Percentiles rank a stretch among this genome's conserved stretches.
phyloP scores from a whole-genome alignment of 2,113 vertebrate genomes.

The Opisthocomus hoazin region DNA sequence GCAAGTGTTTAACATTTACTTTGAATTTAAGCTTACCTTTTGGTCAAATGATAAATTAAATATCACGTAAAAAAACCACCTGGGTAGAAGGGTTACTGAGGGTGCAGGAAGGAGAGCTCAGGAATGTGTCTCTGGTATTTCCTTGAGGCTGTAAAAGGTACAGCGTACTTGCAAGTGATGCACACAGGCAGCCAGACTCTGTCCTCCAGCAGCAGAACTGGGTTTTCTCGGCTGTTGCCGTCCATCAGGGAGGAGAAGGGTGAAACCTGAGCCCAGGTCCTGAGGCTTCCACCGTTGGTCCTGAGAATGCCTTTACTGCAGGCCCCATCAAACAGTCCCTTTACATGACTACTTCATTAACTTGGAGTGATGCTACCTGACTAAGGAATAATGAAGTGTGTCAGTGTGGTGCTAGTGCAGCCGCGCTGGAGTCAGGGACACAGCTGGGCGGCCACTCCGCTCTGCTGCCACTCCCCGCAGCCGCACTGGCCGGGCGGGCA shows the following conservation, averaged over 20 bases:
- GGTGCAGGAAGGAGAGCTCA: background rate
- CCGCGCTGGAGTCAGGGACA: background rate
- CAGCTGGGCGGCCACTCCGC: background rate
- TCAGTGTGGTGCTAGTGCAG: background rate
- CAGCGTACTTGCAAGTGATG: background rate
- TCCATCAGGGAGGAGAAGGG: background rate
- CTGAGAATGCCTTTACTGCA: background rate
- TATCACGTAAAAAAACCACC: background rate
- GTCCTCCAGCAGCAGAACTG: background rate
- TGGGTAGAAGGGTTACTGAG: background rate
- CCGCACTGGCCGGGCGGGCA: accelerated
- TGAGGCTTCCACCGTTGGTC: background rate
- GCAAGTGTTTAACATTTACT: slow-evolving; percentile 4
- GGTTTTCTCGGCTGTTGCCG: background rate
- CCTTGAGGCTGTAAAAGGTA: background rate
- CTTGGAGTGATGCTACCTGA: background rate
- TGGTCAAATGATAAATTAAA: background rate
- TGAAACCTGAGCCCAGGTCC: background rate
- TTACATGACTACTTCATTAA: background rate
- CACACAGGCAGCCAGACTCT: background rate
- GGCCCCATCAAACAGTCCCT: background rate
- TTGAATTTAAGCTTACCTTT: background rate
- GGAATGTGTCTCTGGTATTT: background rate
- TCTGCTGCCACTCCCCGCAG: background rate
- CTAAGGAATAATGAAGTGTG: background rate